phyloP scores from a whole-genome alignment of 2,113 vertebrate genomes.

The Sphyrna mokarran region DNA sequence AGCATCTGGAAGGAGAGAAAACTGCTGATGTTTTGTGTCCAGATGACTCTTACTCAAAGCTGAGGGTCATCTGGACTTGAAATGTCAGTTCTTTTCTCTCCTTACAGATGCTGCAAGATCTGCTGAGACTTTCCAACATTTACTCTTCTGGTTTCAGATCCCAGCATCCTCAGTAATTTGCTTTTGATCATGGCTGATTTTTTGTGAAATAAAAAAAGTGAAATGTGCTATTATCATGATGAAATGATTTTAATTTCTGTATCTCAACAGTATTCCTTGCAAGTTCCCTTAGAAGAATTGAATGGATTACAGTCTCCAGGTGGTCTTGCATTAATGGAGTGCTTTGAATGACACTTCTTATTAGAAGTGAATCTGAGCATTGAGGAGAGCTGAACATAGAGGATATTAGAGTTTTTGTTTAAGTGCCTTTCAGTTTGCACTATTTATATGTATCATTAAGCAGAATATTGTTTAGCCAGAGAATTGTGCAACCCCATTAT shows the following conservation, averaged over 20 bases:
- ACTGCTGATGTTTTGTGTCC: too few relatives aligned
- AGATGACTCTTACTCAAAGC: too few relatives aligned
- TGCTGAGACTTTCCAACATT: too few relatives aligned
- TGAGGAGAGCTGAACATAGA: neutral
- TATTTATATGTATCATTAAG: neutral
- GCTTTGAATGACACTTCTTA: neutral
- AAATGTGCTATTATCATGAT: neutral
- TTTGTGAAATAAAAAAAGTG: too few relatives aligned
- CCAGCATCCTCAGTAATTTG: too few relatives aligned
- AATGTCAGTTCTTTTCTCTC: too few relatives aligned
- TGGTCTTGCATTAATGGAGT: neutral
- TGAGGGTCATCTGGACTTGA: too few relatives aligned
- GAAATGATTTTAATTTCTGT: neutral
- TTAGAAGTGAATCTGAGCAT: neutral
- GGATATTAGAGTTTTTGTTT: neutral
- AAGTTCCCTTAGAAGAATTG: neutral
- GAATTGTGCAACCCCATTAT: neutral
- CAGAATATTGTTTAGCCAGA: conserved; percentile 2
- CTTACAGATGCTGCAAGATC: too few relatives aligned
- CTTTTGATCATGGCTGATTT: too few relatives aligned
- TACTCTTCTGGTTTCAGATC: too few relatives aligned
- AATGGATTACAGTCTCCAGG: neutral
- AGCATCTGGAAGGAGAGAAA: too few relatives aligned
- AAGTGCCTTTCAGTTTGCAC: neutral
- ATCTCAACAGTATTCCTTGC: neutral